Base-by-base conservation (phyloP, 1,140 invertebrate genomes). In the Pogonomyrmex barbatus region DNA sequence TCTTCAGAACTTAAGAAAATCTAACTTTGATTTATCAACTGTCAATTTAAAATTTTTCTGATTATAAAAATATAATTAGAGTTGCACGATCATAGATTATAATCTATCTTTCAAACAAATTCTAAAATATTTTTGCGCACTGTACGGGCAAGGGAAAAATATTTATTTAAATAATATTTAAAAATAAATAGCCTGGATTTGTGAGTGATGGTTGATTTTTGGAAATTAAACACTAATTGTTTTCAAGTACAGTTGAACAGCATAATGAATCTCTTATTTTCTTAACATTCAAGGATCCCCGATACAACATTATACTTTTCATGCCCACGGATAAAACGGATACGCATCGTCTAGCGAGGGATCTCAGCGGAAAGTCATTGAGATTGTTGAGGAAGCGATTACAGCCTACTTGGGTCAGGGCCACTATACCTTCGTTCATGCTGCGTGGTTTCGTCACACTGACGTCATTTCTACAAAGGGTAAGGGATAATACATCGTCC, bases 401-500 rank as follows among this genome's bases (percentile, higher is more conserved):
- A 47, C 96, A 96, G 73, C 96, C 96, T 0, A 96, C 96, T 17
- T 96, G 97, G 93, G 97, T 98, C 4, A 96, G 96, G 87, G 97
- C 97, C 1, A 96, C 96, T 6, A 97, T 98, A 85, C 97, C 97
- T 0, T 97, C 97, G 87, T 98, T 98, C 92, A 97, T 96, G 92
- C 95, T 98, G 1, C 96, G 97, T 83, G 97, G 97, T 65, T 97
- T 97, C 89, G 96, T 98, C 70, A 96, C 96, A 62, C 94, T 98
- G 62, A 98, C 97, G 30, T 96, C 97, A 68, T 96, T 97, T 93
- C 94, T 98, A 63, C 97, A 97, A 94, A 96, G 97, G 96, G 97
- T 98, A 95, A 96, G 95, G 10, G n/a, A 54, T 50, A 60, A 47
- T 9, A 36, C 2, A 12, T 52, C 65, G 39, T 56, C 24, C 36